phyloP scores from a whole-genome alignment of 2,888 invertebrate species.

The Piscicola geometra region DNA sequence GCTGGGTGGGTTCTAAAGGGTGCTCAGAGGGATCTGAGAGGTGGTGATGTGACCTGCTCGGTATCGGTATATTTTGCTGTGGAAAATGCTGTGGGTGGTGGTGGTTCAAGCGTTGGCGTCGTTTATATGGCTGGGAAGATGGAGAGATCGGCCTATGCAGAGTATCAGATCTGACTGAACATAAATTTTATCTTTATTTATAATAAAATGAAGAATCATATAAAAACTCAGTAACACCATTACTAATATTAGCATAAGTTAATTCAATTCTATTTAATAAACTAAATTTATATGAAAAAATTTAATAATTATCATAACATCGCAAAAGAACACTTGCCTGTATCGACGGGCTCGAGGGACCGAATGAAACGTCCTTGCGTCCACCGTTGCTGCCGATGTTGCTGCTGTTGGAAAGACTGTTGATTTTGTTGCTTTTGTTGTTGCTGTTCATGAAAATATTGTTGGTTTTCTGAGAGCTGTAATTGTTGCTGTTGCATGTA shows the following conservation, averaged over 20 bases:
- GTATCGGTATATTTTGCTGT: not conserved
- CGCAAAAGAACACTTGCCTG: slow-evolving; percentile 2
- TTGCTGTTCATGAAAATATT: slow-evolving; percentile 6
- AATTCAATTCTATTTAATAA: too few species aligned
- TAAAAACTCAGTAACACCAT: too few species aligned
- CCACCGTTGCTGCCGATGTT: slow-evolving; percentile 5
- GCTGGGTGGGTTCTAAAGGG: slow-evolving; percentile 47
- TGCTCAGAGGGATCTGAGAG: slow-evolving; percentile 45
- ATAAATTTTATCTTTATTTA: not conserved
- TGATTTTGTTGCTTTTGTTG: not conserved
- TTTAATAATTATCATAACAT: not conserved
- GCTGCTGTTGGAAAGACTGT: not conserved
- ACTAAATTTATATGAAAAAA: not conserved
- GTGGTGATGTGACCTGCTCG: too few species aligned
- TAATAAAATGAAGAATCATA: not conserved
- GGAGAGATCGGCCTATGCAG: not conserved
- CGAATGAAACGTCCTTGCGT: not conserved
- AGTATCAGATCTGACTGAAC: slow-evolving; percentile 16
- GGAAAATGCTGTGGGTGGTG: not conserved
- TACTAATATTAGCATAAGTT: too few species aligned
- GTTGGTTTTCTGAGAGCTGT: not conserved
- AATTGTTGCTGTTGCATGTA: not conserved
- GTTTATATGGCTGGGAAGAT: not conserved
- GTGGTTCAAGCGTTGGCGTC: not conserved
- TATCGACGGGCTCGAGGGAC: not conserved